A percentile compares a stretch with the other conserved stretches of the same genome.
Conservation (phyloP, 2,113 vertebrate species). For the Gallinago paraguaiae region DNA sequence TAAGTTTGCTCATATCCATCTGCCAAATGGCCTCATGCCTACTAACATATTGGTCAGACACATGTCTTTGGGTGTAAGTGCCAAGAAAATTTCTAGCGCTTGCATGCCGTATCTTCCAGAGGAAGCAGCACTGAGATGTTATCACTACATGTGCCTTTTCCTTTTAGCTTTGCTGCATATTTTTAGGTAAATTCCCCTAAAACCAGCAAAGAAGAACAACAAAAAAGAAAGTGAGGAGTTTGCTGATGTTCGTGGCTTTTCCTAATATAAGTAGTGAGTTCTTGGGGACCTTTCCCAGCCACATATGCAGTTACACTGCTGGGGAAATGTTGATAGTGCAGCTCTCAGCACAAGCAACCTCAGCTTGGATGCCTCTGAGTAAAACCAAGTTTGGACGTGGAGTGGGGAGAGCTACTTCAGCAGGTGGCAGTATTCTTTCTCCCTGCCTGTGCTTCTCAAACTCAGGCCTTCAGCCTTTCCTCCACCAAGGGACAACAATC, state of each 20-base stretch:
- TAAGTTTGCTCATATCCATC: background rate
- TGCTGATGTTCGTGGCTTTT: constrained; percentile 23
- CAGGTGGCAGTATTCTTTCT: background rate
- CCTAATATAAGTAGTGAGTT: background rate
- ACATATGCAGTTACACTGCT: background rate
- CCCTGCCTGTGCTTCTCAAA: background rate
- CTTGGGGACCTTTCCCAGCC: background rate
- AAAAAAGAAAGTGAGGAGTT: background rate
- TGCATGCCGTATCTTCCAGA: background rate
- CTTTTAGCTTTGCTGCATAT: background rate
- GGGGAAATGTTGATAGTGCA: background rate
- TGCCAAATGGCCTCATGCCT: constrained; percentile 32
- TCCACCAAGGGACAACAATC: background rate
- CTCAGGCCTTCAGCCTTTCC: background rate
- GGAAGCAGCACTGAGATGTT: background rate
- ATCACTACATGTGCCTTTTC: background rate
- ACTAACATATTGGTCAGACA: constrained; percentile 42
- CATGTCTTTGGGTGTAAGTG: constrained; percentile 2
- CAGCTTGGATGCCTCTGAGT: background rate
- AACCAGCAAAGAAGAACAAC: background rate
- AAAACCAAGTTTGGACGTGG: background rate
- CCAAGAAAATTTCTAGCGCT: constrained; percentile 26
- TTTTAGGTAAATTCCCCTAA: background rate
- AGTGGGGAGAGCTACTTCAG: background rate
- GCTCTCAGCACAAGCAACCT: fast-evolving